Conservation (phyloP, 2,113 vertebrate species). For the Chaetops frenatus region DNA sequence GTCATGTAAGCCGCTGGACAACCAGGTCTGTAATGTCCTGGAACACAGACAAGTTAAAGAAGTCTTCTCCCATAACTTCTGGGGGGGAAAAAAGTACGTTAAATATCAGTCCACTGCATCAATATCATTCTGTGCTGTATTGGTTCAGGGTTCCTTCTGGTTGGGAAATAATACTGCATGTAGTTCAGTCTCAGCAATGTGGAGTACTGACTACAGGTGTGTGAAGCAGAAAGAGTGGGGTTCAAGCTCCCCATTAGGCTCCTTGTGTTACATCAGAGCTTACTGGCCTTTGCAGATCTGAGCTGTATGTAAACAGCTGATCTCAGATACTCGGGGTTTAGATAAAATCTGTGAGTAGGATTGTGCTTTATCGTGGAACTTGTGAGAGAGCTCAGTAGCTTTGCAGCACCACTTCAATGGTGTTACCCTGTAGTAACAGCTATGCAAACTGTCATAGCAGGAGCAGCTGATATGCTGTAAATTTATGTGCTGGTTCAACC, state of each 20-base stretch:
- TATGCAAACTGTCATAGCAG: neutral
- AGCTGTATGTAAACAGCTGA: neutral
- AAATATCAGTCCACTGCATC: neutral
- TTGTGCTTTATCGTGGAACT: neutral
- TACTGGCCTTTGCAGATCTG: neutral
- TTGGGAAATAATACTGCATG: neutral
- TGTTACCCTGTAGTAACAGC: conserved; percentile 7
- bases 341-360: neutral
- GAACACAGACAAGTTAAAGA: neutral
- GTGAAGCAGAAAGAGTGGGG: neutral
- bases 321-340: neutral
- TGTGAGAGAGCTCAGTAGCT: neutral
- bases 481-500: neutral
- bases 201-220: neutral
- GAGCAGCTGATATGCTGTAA: neutral
- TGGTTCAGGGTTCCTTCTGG: neutral
- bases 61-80: neutral
- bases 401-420: neutral
- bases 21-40: neutral
- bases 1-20: neutral
- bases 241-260: neutral
- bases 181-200: neutral
- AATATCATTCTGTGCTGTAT: neutral
- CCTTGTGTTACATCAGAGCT: neutral
- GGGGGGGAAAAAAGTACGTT: neutral